phyloP scores from a whole-genome alignment of 1,140 invertebrate genomes.

The Brachionus paranguensis region DNA sequence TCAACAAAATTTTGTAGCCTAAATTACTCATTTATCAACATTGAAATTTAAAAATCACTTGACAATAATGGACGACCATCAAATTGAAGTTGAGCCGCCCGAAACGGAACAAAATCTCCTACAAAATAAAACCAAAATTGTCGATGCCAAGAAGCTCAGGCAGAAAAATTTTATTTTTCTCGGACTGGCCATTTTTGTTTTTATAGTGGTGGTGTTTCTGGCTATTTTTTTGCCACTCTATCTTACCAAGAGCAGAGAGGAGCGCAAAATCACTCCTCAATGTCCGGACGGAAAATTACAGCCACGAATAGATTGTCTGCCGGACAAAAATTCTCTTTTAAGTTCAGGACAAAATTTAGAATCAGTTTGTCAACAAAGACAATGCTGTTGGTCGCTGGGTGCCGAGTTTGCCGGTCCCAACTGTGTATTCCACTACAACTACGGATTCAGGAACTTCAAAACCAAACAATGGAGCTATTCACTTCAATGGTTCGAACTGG shows the following conservation, averaged over 20 bases:
- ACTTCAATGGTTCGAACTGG: constrained; percentile 3
- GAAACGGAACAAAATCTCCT: not conserved
- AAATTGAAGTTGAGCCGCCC: not conserved
- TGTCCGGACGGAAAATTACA: constrained; percentile 7
- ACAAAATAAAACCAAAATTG: not conserved
- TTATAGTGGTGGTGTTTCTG: not conserved
- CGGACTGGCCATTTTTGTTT: not conserved
- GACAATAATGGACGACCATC: not conserved
- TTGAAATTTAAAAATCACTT: not conserved
- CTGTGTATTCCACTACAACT: constrained; percentile 26
- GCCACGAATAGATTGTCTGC: constrained; percentile 9
- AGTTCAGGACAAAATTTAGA: not conserved
- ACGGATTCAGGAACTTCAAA: constrained; percentile 21
- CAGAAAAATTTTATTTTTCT: not conserved
- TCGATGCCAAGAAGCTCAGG: not conserved
- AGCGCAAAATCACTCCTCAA: not conserved
- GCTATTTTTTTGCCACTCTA: constrained; percentile 13
- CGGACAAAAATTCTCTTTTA: constrained; percentile 21
- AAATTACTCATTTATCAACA: not conserved
- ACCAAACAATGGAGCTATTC: not conserved
- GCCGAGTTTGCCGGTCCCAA: not conserved
- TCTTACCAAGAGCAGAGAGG: not conserved
- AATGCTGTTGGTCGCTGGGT: constrained; percentile 9
- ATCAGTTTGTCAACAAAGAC: not conserved
- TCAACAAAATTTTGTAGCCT: not conserved